phyloP scores from a whole-genome alignment of 2,888 invertebrate species.

The Leptopilina myrica region DNA sequence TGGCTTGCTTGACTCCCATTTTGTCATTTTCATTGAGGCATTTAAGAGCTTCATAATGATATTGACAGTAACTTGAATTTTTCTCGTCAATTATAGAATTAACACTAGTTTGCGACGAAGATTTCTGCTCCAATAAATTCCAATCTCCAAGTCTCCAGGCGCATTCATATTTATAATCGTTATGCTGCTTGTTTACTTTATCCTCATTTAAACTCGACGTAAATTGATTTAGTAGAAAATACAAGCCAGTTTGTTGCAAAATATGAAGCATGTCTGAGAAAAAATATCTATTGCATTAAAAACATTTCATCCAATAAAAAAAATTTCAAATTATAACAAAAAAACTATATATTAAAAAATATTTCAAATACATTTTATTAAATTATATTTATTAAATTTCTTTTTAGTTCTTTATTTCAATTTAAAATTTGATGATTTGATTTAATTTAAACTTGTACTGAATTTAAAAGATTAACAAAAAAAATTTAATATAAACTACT shows the following conservation, averaged over 20 bases:
- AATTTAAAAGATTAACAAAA: too few species aligned
- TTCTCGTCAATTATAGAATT: slow-evolving; percentile 47
- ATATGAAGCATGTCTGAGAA: slow-evolving; percentile 69
- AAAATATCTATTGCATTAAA: background rate
- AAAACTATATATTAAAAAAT: too few species aligned
- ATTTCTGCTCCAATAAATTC: slow-evolving; percentile 70
- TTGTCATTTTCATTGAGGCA: slow-evolving; percentile 78
- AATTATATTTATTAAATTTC: too few species aligned
- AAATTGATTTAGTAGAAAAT: slow-evolving; percentile 80
- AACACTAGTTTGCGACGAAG: background rate
- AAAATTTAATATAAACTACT: background rate
- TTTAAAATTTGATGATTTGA: too few species aligned
- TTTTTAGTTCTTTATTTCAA: too few species aligned
- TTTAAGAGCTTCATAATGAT: slow-evolving; percentile 79
- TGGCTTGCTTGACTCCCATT: slow-evolving; percentile 77
- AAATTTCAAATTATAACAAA: too few species aligned
- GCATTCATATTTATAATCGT: slow-evolving; percentile 84
- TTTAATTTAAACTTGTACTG: too few species aligned
- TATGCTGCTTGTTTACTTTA: slow-evolving; percentile 40
- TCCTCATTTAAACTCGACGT: slow-evolving; percentile 55
- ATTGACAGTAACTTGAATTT: slow-evolving; percentile 74
- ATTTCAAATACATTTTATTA: too few species aligned
- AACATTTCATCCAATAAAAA: slow-evolving; percentile 39
- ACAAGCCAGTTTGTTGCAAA: slow-evolving; percentile 79
- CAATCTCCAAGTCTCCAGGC: slow-evolving; percentile 85